These are phyloP conservation scores for Ceratosolen solmsi DNA, from an alignment of 1,140 invertebrate genomes.

Conservation along the genomic window DNA sequence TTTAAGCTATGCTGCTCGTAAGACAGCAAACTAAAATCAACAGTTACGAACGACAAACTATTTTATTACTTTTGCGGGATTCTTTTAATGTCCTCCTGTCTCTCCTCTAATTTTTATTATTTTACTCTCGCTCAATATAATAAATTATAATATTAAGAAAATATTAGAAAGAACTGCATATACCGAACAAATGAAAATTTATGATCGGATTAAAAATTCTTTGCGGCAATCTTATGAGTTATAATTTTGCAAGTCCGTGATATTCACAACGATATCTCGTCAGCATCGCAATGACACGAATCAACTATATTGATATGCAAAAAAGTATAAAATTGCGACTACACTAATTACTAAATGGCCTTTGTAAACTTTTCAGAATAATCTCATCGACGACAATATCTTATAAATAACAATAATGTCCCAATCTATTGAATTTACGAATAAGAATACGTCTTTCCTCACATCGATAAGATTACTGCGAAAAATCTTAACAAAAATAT, in stretches of 20 bases:
- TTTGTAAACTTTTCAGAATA: conserved; percentile 37
- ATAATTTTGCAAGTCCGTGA: conserved; percentile 31
- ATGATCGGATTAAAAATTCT: conserved; percentile 36
- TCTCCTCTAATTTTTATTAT: conserved; percentile 45
- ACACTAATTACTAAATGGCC: conserved; percentile 51
- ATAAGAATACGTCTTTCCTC: conserved; percentile 23
- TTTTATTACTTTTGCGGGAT: conserved; percentile 38
- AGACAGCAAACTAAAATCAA: conserved; percentile 49
- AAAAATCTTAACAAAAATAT: conserved; percentile 31
- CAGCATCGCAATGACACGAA: conserved; percentile 36
- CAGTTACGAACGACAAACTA: conserved; percentile 48
- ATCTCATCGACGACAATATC: conserved; percentile 24
- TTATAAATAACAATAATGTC: conserved; percentile 11
- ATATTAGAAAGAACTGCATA: conserved; percentile 39
- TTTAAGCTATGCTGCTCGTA: conserved; percentile 41
- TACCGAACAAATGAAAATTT: conserved; percentile 36
- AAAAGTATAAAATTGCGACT: conserved; percentile 50
- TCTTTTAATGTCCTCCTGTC: conserved; percentile 47
- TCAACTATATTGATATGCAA: conserved; percentile 39
- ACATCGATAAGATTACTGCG: conserved; percentile 34
- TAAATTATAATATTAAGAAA: conserved; percentile 57
- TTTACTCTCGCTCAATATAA: conserved; percentile 46
- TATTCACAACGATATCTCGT: conserved; percentile 21
- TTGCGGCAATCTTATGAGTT: conserved; percentile 37
- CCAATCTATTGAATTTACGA: conserved; percentile 24